Conservation (phyloP, 2,797 vertebrate genomes). For the Cyprinodon diabolis region DNA sequence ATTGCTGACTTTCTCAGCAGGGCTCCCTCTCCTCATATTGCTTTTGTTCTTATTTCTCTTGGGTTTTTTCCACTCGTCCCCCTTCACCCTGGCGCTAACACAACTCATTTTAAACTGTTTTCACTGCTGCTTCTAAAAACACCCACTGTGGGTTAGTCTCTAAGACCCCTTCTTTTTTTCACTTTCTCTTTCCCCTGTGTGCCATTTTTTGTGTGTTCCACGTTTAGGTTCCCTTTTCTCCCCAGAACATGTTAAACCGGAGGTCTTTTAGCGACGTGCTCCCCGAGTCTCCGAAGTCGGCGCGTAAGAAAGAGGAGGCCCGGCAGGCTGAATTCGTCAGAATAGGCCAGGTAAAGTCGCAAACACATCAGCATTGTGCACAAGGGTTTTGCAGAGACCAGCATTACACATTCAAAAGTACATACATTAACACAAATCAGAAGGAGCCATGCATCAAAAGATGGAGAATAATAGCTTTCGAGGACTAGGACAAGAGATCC, state of each 20-base stretch:
- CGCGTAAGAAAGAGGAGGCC: conserved; percentile 95
- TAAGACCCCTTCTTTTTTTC: conserved; percentile 60
- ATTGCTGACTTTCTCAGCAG: conserved; percentile 72
- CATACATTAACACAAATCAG: not conserved
- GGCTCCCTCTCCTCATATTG: conserved; percentile 46
- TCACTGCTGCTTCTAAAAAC: conserved; percentile 47
- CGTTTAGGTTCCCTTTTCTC: conserved; percentile 84
- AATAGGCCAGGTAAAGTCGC: conserved; percentile 89
- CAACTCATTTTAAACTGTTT: conserved; percentile 25
- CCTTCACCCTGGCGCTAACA: conserved; percentile 36
- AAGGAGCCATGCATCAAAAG: too few species aligned
- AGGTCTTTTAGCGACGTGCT: conserved; percentile 97
- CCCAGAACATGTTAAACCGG: conserved; percentile 97
- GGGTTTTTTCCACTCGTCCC: conserved; percentile 1
- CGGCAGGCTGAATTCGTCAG: conserved; percentile 96
- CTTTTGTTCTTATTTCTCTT: conserved; percentile 37
- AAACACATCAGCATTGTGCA: conserved; percentile 1
- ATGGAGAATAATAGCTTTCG: too few species aligned
- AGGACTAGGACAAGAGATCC: not conserved
- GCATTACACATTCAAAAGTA: not conserved
- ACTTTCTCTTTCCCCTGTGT: conserved; percentile 36
- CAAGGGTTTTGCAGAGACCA: conserved; percentile 2
- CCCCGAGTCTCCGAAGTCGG: conserved; percentile 95
- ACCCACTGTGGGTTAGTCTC: conserved; percentile 57
- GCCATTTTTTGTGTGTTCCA: conserved; percentile 49